Conservation (phyloP, 1,140 invertebrate genomes). For the Cyclina sinensis region DNA sequence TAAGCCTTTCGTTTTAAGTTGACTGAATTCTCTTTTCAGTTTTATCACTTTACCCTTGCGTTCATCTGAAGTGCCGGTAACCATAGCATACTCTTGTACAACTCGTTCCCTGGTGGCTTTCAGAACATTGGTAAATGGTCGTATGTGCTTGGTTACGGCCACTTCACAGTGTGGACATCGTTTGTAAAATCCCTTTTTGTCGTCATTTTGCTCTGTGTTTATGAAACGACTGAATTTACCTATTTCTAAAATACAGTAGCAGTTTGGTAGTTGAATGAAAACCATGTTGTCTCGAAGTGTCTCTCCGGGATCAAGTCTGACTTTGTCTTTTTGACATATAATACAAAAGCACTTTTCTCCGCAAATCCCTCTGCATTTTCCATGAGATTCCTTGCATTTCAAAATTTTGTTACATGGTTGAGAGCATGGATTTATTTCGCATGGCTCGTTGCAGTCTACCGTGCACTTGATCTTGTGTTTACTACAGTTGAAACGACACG, state of each 20-base stretch:
- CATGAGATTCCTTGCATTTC: slow-evolving; percentile 88
- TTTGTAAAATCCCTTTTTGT: not conserved
- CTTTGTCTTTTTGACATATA: slow-evolving; percentile 83
- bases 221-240: slow-evolving; percentile 85
- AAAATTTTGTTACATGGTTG: slow-evolving; percentile 72
- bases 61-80: not conserved
- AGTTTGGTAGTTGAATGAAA: slow-evolving; percentile 67
- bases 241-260: slow-evolving; percentile 65
- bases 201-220: slow-evolving; percentile 2
- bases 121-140: slow-evolving; percentile 15
- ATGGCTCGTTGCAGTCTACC: slow-evolving; percentile 88
- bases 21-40: not conserved
- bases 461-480: slow-evolving; percentile 89
- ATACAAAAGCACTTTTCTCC: slow-evolving; percentile 87
- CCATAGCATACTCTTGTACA: not conserved
- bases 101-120: not conserved
- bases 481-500: slow-evolving; percentile 84
- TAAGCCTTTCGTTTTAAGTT: not conserved
- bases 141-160: not conserved
- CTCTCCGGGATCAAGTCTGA: slow-evolving; percentile 87
- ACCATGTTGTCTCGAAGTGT: slow-evolving; percentile 77
- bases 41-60: not conserved
- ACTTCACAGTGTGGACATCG: slow-evolving; percentile 14
- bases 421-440: slow-evolving; percentile 88
- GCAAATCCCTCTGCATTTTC: slow-evolving; percentile 88